Base-by-base conservation (phyloP, 2,888 invertebrate species). In the Lacanobia oleracea region DNA sequence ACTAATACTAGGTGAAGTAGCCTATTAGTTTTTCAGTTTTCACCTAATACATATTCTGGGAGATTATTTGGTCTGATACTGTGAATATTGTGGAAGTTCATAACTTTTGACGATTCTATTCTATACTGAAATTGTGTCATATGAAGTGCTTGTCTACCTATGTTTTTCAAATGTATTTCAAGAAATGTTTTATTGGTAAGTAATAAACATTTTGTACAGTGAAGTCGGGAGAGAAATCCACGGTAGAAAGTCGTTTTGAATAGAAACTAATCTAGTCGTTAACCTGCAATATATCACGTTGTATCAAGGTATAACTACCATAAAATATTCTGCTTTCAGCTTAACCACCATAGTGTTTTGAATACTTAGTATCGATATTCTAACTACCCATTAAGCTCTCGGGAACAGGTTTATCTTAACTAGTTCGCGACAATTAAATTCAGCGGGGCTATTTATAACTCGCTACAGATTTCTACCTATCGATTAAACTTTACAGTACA, bases 191-290 rank as follows among this genome's bases (percentile, higher is more conserved):
- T 84, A 86, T 83, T 84, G 72, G 75, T 80, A 77, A 83, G 81
- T 83, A 81, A 81, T 86, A 75, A 82, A 79, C 63, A 82, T 77
- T 84, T 87, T 84, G 84, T 85, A 83, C 79, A 89, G 85, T 89
- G 90, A 88, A 87, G 88, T 91, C 86, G 77, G 78, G 80, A 82
- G 91, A 91, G 91, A 93, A 93, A 93, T 92, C 92, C 81, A 87
- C 77, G 81, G 75, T 94, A 93, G 95, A 95, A 95, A 94, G 95
- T 91, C 84, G 88, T 88, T 93, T 92, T 93, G 92, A 94, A 93
- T 94, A 92, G 92, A 93, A 93, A 94, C 91, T 91, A 90, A 93
- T 93, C 91, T 92, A 90, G 91, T 90, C 91, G 90, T 91, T 91
- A 91, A 89, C 90, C 88, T 87, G 89, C 86, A 90, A 89, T 91